These are phyloP conservation scores for Alca torda DNA, from an alignment of 2,797 vertebrate genomes.

Conservation along the genomic window DNA sequence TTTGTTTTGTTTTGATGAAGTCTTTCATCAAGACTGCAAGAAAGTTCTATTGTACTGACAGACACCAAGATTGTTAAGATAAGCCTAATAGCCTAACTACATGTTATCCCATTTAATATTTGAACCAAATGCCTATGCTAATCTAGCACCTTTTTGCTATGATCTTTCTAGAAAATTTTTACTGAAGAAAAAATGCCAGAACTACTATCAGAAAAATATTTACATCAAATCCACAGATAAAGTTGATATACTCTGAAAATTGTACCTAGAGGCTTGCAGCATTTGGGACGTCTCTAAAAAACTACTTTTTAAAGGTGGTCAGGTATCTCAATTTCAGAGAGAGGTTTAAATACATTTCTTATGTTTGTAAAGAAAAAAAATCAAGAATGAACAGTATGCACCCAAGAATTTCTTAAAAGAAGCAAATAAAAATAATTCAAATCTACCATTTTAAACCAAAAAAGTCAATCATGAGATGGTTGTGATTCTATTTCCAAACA, in stretches of 20 bases:
- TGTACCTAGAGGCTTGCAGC: background rate
- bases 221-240: background rate
- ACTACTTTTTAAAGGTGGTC: background rate
- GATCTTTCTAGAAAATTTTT: background rate
- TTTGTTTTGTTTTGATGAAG: background rate
- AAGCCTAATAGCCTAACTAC: background rate
- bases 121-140: background rate
- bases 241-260: background rate
- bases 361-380: background rate
- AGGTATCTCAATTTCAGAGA: background rate
- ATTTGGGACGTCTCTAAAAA: background rate
- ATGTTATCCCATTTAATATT: background rate
- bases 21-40: background rate
- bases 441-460: background rate
- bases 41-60: background rate
- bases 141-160: background rate
- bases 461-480: background rate
- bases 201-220: background rate
- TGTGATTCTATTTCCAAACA: background rate
- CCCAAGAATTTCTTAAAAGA: background rate
- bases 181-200: background rate
- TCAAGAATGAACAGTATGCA: background rate
- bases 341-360: background rate
- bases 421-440: background rate
- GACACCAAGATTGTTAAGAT: background rate